These are phyloP conservation scores for Lutjanus argentimaculatus DNA, from an alignment of 2,797 vertebrate species.

Conservation along the genomic window DNA sequence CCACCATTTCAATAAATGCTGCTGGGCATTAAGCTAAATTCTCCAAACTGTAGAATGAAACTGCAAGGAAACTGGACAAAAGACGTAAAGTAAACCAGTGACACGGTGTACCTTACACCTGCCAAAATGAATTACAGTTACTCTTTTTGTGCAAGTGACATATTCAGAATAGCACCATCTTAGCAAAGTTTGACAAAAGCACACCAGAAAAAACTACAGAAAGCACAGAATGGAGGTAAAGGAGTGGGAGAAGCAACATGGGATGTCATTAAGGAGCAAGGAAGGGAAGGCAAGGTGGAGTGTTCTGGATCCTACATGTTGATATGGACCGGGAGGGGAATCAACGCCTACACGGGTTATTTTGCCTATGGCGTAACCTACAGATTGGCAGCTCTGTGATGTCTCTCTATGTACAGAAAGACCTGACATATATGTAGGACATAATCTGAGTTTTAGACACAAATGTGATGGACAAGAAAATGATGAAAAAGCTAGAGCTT, in stretches of 20 bases:
- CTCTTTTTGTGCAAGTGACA: constrained; percentile 3
- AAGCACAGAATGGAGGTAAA: constrained; percentile 57
- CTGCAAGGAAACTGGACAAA: constrained; percentile 7
- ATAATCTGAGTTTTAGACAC: constrained; percentile 25
- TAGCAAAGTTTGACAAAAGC: constrained; percentile 37
- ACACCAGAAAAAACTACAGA: constrained; percentile 53
- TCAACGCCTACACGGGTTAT: constrained; percentile 46
- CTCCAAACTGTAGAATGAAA: constrained; percentile 13
- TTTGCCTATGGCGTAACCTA: constrained; percentile 26
- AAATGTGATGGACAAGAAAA: constrained; percentile 35
- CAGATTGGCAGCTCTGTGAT: constrained; percentile 24
- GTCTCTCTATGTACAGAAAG: constrained; percentile 28
- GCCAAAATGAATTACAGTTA: neutral
- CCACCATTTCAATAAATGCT: constrained; percentile 14
- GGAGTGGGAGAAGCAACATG: constrained; percentile 45
- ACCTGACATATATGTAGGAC: neutral
- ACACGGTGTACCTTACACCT: constrained; percentile 6
- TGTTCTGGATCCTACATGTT: constrained; percentile 85
- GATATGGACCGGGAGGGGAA: constrained; percentile 39
- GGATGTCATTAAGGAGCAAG: constrained; percentile 37
- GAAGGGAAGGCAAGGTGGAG: constrained; percentile 32
- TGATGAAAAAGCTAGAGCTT: constrained; percentile 32
- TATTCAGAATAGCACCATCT: constrained; percentile 15
- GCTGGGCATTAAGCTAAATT: constrained; percentile 2
- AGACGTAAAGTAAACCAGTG: neutral